A percentile compares a stretch with the other conserved stretches of the same genome.
Conservation (phyloP, 2,113 vertebrate species). For the Ochotona curzoniae region DNA sequence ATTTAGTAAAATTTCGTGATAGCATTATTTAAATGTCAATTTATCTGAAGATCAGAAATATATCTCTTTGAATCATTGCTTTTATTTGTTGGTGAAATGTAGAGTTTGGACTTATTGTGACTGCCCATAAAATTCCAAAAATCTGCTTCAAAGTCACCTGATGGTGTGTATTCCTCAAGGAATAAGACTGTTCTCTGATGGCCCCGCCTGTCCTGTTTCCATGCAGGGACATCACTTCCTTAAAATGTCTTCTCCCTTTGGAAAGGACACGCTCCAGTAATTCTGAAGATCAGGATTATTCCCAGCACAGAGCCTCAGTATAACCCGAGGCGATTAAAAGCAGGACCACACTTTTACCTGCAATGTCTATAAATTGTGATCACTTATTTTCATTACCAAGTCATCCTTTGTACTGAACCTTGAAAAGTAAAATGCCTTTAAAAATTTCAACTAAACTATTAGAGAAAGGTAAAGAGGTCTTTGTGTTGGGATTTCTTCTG, state of each 20-base stretch:
- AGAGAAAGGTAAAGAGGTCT: slow-evolving; percentile 50
- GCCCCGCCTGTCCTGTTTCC: not conserved
- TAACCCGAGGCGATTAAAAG: not conserved
- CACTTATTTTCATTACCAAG: slow-evolving; percentile 70
- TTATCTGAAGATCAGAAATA: slow-evolving; percentile 19
- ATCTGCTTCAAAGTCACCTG: not conserved
- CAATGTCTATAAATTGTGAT: slow-evolving; percentile 54
- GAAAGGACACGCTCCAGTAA: not conserved
- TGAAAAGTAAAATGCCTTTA: slow-evolving; percentile 61
- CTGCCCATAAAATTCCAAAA: not conserved
- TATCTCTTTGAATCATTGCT: slow-evolving; percentile 21
- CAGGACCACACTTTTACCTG: slow-evolving; percentile 38
- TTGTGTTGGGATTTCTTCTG: slow-evolving; percentile 64
- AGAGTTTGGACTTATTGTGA: not conserved
- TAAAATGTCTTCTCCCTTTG: not conserved
- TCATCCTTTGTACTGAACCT: slow-evolving; percentile 53
- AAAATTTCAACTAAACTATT: slow-evolving; percentile 68
- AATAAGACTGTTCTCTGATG: not conserved
- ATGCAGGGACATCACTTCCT: not conserved
- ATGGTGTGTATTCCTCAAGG: not conserved
- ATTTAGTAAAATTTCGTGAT: not conserved
- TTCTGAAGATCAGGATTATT: slow-evolving; percentile 37
- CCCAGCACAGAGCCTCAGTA: slow-evolving; percentile 26
- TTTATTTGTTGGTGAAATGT: slow-evolving; percentile 26
- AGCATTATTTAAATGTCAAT: slow-evolving; percentile 25